Evolutionary conservation across 92 coral and sea anemone genomes (phyloP).

Genomic region (Scolanthus callimorphus): DNA sequence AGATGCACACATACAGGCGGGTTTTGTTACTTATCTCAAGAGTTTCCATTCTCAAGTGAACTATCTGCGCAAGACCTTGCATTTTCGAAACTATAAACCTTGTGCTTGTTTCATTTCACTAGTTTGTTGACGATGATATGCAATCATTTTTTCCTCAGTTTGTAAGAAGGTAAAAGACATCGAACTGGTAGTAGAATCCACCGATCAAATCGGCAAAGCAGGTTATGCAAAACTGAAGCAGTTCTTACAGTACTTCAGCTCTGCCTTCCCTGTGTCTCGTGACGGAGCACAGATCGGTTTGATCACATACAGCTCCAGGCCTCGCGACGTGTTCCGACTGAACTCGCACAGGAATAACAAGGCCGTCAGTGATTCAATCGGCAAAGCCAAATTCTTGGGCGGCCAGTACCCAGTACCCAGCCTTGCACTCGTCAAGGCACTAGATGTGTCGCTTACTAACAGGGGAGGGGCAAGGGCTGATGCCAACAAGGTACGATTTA

Average conservation of each 20-base stretch:
- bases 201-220: constrained; percentile 25
- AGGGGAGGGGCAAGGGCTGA: constrained; percentile 26
- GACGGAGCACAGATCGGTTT: constrained; percentile 38
- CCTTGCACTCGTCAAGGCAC: constrained; percentile 16
- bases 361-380: constrained; percentile 15
- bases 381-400: constrained; percentile 19
- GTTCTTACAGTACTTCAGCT: constrained; percentile 38
- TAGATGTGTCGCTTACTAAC: constrained; percentile 19
- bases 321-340: constrained; percentile 37
- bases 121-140: no score
- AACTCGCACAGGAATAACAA: constrained; percentile 17
- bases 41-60: no score
- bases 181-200: constrained; percentile 40
- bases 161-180: constrained; percentile 44
- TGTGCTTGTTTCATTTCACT: no score
- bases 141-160: no score
- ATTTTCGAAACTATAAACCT: no score
- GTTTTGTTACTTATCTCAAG: no score
- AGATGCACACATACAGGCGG: no score
- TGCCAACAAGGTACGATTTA: constrained; percentile 32
- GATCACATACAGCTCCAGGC: constrained; percentile 19
- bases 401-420: constrained; percentile 9
- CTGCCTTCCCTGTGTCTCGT: constrained; percentile 34
- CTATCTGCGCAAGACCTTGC: no score
- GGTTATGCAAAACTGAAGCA: constrained; percentile 26